phyloP scores from a whole-genome alignment of 2,888 invertebrate genomes.

The Rhagonycha fulva region DNA sequence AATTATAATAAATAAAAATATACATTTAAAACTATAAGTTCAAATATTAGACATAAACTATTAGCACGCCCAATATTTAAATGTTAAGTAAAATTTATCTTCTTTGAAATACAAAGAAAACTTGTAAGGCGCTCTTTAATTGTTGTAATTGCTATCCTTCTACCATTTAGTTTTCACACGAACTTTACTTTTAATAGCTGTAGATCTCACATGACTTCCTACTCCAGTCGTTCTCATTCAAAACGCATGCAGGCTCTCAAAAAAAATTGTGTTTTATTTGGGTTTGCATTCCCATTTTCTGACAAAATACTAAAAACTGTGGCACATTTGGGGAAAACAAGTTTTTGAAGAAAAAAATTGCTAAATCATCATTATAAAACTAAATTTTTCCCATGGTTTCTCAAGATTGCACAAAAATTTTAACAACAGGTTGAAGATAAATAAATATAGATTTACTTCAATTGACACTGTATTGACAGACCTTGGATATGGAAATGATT shows the following conservation, averaged over 20 bases:
- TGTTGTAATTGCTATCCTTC: constrained; percentile 35
- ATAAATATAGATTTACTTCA: neutral
- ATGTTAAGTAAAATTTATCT: constrained; percentile 22
- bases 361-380: neutral
- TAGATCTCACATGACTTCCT: neutral
- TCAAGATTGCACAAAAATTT: neutral
- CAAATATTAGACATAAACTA: constrained; percentile 43
- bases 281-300: neutral
- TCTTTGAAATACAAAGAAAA: constrained; percentile 27
- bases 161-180: constrained; percentile 26
- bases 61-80: constrained; percentile 41
- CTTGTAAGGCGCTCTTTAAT: constrained; percentile 31
- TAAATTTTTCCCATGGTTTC: neutral
- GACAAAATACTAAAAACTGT: neutral
- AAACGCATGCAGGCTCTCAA: neutral
- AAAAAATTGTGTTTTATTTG: neutral
- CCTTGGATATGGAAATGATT: neutral
- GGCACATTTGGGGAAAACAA: too few relatives aligned
- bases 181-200: constrained; percentile 12
- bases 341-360: neutral
- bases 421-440: neutral
- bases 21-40: constrained; percentile 43
- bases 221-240: neutral
- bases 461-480: neutral
- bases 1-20: constrained; percentile 34